A percentile compares a stretch with the other conserved stretches of the same genome.
Evolutionary conservation across 2,888 invertebrate genomes (phyloP).

Genomic region (Plebejus argus): DNA sequence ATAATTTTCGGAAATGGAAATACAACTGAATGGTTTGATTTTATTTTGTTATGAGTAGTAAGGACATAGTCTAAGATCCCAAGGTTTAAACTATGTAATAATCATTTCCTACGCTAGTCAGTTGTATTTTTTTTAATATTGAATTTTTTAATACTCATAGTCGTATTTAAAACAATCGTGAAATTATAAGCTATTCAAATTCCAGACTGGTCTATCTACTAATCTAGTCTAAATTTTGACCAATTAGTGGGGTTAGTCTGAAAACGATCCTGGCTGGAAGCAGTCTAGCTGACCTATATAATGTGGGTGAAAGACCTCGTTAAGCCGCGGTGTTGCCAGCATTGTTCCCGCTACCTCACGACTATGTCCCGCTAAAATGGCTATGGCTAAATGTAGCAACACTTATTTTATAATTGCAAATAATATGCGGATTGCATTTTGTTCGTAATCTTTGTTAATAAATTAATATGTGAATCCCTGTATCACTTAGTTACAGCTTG

Average conservation of each 20-base stretch:
- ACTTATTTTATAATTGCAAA: not conserved
- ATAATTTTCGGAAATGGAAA: not conserved
- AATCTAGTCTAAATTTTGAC: not conserved
- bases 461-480: too few species aligned
- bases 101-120: too few species aligned
- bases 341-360: slow-evolving; percentile 71
- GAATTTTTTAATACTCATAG: too few species aligned
- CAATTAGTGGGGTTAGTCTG: slow-evolving; percentile 7
- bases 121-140: too few species aligned
- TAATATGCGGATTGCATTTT: not conserved
- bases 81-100: not conserved
- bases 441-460: too few species aligned
- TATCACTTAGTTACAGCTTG: too few species aligned
- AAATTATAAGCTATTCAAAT: too few species aligned
- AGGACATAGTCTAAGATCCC: not conserved
- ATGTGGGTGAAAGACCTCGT: slow-evolving; percentile 79
- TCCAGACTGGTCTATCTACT: not conserved
- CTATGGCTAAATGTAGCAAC: not conserved
- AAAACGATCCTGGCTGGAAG: slow-evolving; percentile 45
- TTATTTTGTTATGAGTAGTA: too few species aligned
- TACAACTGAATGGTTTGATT: not conserved
- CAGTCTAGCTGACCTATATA: slow-evolving; percentile 80
- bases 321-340: slow-evolving; percentile 71
- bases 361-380: slow-evolving; percentile 50
- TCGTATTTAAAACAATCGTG: too few species aligned